Conservation (phyloP, 2,113 vertebrate species). For the Charina bottae region DNA sequence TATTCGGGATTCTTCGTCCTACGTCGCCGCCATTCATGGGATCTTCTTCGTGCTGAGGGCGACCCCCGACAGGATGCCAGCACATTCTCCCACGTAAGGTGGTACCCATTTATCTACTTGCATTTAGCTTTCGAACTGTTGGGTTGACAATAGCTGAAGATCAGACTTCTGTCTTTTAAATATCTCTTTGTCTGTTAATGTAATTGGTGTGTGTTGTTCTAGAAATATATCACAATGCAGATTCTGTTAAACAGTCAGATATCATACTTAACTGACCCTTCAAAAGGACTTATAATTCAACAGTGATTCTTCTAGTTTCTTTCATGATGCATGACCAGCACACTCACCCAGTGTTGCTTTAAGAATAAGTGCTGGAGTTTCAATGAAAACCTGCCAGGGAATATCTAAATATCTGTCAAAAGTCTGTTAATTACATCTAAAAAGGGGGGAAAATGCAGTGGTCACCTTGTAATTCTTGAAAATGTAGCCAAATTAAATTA, state of each 20-base stretch:
- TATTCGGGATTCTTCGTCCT: too few species aligned
- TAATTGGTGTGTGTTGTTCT: background rate
- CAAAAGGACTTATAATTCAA: conserved; percentile 11
- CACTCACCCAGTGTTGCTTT: conserved; percentile 50
- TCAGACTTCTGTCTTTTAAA: background rate
- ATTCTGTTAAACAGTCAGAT: background rate
- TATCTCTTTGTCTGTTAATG: background rate
- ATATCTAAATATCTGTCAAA: conserved; percentile 38
- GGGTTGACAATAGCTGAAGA: background rate
- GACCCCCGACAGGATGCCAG: too few species aligned
- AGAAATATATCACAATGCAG: background rate
- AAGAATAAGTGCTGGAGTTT: conserved; percentile 49
- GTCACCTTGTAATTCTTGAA: background rate
- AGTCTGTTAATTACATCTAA: background rate
- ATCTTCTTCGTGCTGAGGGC: too few species aligned
- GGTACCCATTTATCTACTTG: too few species aligned
- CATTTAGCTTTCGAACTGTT: too few species aligned
- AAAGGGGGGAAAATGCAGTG: background rate
- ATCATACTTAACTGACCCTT: background rate
- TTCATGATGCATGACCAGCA: conserved; percentile 47
- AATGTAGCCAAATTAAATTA: background rate
- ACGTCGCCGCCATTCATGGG: too few species aligned
- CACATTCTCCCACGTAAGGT: too few species aligned
- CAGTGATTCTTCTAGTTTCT: conserved; percentile 51
- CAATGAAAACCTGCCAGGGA: conserved; percentile 45